Evolutionary conservation across 2,888 invertebrate species (phyloP).

Genomic region (Dynastes grantii): DNA sequence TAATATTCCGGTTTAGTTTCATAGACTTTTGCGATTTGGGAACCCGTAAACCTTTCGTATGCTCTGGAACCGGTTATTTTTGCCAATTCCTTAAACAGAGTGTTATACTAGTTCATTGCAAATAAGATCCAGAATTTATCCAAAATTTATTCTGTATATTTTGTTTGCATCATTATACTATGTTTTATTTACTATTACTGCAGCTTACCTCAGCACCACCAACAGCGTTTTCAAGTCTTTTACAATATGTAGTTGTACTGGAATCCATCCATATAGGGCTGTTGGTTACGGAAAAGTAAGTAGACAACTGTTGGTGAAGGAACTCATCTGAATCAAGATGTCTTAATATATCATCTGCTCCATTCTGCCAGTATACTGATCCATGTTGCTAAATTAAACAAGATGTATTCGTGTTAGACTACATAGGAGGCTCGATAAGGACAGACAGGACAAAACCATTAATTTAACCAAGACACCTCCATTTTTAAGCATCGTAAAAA

Average conservation of each 20-base stretch:
- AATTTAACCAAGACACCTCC: too few species aligned
- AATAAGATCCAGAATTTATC: too few species aligned
- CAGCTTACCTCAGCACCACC: slow-evolving; percentile 77
- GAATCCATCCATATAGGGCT: slow-evolving; percentile 99
- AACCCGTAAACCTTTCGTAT: slow-evolving; percentile 93
- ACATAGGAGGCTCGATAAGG: too few species aligned
- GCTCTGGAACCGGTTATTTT: slow-evolving; percentile 89
- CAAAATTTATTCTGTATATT: too few species aligned
- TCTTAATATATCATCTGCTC: slow-evolving; percentile 78
- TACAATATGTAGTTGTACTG: slow-evolving; percentile 84
- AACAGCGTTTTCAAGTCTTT: slow-evolving; percentile 84
- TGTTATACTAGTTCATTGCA: not conserved
- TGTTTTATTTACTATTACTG: not conserved
- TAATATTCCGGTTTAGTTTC: slow-evolving; percentile 81
- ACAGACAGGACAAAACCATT: too few species aligned
- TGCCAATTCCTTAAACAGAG: slow-evolving; percentile 77
- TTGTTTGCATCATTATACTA: too few species aligned
- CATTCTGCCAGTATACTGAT: slow-evolving; percentile 94
- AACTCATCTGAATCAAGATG: slow-evolving; percentile 82
- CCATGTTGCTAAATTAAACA: slow-evolving; percentile 90
- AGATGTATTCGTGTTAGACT: too few species aligned
- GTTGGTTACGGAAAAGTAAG: slow-evolving; percentile 82
- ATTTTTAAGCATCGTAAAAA: too few species aligned
- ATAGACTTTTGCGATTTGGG: slow-evolving; percentile 93
- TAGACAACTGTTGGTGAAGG: slow-evolving; percentile 87